phyloP scores from a whole-genome alignment of 2,113 vertebrate species.

The Forbesichthys agassizii region DNA sequence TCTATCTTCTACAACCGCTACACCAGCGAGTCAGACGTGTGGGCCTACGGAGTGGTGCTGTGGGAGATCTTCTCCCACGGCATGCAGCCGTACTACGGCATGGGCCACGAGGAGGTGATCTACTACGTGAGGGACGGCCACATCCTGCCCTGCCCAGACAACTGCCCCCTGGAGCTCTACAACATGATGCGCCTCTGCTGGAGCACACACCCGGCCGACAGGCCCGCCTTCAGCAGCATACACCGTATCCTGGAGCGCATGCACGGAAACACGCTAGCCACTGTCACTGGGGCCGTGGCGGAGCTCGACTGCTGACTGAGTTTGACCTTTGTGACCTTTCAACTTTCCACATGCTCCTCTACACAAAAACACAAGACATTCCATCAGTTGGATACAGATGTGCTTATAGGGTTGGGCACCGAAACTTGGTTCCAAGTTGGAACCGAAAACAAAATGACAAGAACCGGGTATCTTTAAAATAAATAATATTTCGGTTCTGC shows the following conservation, averaged over 20 bases:
- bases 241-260: slow-evolving; percentile 94
- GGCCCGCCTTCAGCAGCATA: slow-evolving; percentile 91
- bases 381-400: too few relatives aligned
- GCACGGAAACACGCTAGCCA: slow-evolving; percentile 77
- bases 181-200: slow-evolving; percentile 98
- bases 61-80: slow-evolving; percentile 98
- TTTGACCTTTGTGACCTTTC: neutral
- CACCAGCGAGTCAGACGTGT: slow-evolving; percentile 95
- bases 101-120: slow-evolving; percentile 98
- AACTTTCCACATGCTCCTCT: slow-evolving; percentile 15
- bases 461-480: too few relatives aligned
- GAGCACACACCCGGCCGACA: slow-evolving; percentile 86
- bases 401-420: too few relatives aligned
- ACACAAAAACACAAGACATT: neutral
- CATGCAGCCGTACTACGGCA: slow-evolving; percentile 97
- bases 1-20: slow-evolving; percentile 99
- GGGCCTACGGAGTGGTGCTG: slow-evolving; percentile 95
- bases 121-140: slow-evolving; percentile 96
- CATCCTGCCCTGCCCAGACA: slow-evolving; percentile 88
- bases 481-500: too few relatives aligned
- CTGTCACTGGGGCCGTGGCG: slow-evolving; percentile 26
- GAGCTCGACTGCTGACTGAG: slow-evolving; percentile 30
- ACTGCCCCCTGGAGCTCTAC: slow-evolving; percentile 93
- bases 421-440: too few relatives aligned
- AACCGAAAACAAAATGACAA: too few relatives aligned